These are phyloP conservation scores for Amiota communis DNA, from an alignment of 2,888 invertebrate genomes.

Conservation along the genomic window DNA sequence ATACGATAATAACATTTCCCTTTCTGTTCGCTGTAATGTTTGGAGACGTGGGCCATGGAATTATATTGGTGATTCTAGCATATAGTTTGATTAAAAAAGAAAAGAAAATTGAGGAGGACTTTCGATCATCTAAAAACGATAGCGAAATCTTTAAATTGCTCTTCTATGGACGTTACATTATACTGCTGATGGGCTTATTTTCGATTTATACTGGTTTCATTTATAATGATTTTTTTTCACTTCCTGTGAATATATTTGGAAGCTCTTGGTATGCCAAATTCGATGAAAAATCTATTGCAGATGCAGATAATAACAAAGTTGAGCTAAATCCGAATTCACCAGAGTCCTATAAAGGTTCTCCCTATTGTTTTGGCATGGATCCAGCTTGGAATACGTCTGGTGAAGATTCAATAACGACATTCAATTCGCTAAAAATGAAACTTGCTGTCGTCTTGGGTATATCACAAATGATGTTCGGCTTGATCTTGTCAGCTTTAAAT, in stretches of 20 bases:
- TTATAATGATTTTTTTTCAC: constrained; percentile 97
- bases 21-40: constrained; percentile 98
- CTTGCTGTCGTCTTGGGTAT: constrained; percentile 94
- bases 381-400: constrained; percentile 82
- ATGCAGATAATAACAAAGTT: constrained; percentile 67
- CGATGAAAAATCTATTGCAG: constrained; percentile 73
- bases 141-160: constrained; percentile 96
- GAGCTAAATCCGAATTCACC: constrained; percentile 78
- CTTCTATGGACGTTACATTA: constrained; percentile 97
- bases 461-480: constrained; percentile 94
- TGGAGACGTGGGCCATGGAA: constrained; percentile 93
- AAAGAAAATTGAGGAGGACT: constrained; percentile 78
- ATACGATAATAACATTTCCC: constrained; percentile 93
- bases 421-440: constrained; percentile 97
- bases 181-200: constrained; percentile 96
- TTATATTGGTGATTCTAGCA: constrained; percentile 87
- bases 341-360: constrained; percentile 70
- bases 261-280: constrained; percentile 84
- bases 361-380: constrained; percentile 87
- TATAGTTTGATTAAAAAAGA: constrained; percentile 86
- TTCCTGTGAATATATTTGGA: constrained; percentile 92
- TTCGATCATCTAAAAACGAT: constrained; percentile 73
- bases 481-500: constrained; percentile 84
- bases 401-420: constrained; percentile 90
- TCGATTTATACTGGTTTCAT: constrained; percentile 97